Base-by-base conservation (phyloP, 1,140 invertebrate species). In the Sitobion miscanthi region DNA sequence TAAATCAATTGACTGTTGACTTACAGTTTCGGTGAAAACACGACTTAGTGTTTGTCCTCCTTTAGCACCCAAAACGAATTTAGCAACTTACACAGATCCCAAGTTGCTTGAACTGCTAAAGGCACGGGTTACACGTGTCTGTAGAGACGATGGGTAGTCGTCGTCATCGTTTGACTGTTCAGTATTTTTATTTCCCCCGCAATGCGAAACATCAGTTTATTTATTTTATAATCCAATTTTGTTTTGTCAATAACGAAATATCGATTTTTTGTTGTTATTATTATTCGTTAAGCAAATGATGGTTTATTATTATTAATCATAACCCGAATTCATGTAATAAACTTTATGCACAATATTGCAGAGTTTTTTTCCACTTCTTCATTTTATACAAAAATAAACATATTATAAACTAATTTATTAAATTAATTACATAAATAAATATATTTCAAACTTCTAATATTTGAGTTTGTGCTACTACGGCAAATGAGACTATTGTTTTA, bases 161-260 rank as follows among this genome's bases (percentile, higher is more conserved):
- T 62, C 57, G n/a, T 77, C n/a, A 77, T 69, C 62, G 14, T 35
- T 17, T 30, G n/a, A 77, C 62, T 77, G 62, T 77, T 77, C 30
- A 77, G 30, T 77, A 77, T 77, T 77, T 77, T 77, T 77, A 77
- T n/a, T 77, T 77, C 62, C 11, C 62, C 11, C n/a, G 30, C 30
- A 77, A 77, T 77, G 14, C 11, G 14, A 77, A 17, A 77, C 62
- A 77, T n/a, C 62, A 77, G n/a, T n/a, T 77, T 77, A 77, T 77
- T 77, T 77, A 77, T 77, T 77, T 77, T 77, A n/a, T 77, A n/a
- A 77, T 77, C 14, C 62, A 77, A 77, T 77, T n/a, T n/a, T 35
- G n/a, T 35, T 77, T 77, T 77, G 62, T 77, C 62, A n/a, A 77
- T 77, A 77, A 77, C n/a, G 14, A 77, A 77, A 17, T 2, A 35